Evolutionary conservation across 2,888 invertebrate species (phyloP), one percentile per base, ranked within the genome.

Genomic region (Chaitophorus viminalis): DNA sequence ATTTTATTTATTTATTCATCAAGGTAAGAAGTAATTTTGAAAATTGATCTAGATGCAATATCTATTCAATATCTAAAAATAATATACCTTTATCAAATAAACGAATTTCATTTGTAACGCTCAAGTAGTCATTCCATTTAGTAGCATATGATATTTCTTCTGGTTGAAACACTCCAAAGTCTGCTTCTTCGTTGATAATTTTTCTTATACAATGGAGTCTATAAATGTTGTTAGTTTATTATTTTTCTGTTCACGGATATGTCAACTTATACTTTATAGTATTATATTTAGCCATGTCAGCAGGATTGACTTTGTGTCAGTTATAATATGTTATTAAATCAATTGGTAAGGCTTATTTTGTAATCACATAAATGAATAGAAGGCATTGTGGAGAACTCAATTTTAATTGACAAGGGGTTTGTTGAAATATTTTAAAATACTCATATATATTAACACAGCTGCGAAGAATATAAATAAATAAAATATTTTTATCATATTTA

Each of bases 111-210:
- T 89, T 89, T 18, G 88, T 89, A 31, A 89, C 54, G 29, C 84
- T 88, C 60, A 89, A 81, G 9, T 72, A 39, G 31, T 88, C 84
- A 76, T 89, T 86, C 75, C 88, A 88, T 70, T 93, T 93, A 0
- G 95, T 94, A 0, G 95, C 94, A 76, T 93, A 92, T 72, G 97
- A 93, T 90, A 97, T 93, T 91, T 97, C 97, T 91, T 97, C 97
- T 0, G 97, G 95, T 84, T 95, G 95, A 90, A 97, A 94, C 21
- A 96, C 94, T 0, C 96, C 95, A 90, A 98, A 95, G 91, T 98
- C 97, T 0, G 95, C 97, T 1, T 94, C 93, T 1, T 95, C 95
- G 90, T 94, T 94, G 88, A 94, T 93, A 90, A 98, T 95, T 90
- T 94, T 93, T 9, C 95, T 93, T 89, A 98, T 93, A 90, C 98